phyloP scores from a whole-genome alignment of 1,140 invertebrate genomes.

The Caerostris extrusa region DNA sequence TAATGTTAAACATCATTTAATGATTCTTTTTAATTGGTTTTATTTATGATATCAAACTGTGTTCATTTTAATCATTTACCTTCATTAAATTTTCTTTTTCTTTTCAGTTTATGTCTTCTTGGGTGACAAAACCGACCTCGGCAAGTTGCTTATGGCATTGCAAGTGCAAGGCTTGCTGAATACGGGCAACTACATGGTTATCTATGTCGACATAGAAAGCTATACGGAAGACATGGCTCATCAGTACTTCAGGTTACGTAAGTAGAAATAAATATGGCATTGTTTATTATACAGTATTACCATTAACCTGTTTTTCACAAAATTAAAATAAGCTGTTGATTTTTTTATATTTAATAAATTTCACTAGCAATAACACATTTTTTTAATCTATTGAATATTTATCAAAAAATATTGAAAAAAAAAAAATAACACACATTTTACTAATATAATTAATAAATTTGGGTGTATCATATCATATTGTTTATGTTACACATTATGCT shows the following conservation, averaged over 20 bases:
- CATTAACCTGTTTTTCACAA: no score
- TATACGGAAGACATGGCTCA: constrained; percentile 89
- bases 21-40: not conserved
- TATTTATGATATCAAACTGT: not conserved
- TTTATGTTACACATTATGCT: no score
- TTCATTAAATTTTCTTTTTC: not conserved
- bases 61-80: not conserved
- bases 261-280: not conserved
- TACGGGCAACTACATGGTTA: constrained; percentile 96
- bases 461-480: no score
- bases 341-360: no score
- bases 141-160: constrained; percentile 95
- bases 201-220: constrained; percentile 92
- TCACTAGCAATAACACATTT: no score
- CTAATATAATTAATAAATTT: no score
- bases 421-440: no score
- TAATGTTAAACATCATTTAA: not conserved
- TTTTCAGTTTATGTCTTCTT: constrained; percentile 91
- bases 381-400: no score
- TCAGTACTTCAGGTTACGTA: constrained; percentile 85
- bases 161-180: constrained; percentile 92
- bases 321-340: no score
- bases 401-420: no score
- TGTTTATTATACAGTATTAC: no score
- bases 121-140: constrained; percentile 89